Conservation (phyloP, 2,113 vertebrate genomes). For the Taxidea taxus region DNA sequence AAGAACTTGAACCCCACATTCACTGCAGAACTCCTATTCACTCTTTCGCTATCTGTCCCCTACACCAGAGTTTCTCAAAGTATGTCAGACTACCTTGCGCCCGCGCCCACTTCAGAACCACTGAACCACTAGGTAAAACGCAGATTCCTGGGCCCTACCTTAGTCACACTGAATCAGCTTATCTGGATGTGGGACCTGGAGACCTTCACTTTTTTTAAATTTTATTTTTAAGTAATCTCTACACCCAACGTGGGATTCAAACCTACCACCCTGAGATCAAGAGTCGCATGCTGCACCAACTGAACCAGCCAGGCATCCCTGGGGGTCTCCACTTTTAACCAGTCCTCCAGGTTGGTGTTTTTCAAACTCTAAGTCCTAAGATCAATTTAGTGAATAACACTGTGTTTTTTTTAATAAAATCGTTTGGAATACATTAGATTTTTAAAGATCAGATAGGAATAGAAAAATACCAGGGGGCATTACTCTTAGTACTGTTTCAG, state of each 20-base stretch:
- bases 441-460: background rate
- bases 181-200: background rate
- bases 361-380: slow-evolving; percentile 5
- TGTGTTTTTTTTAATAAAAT: background rate
- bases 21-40: background rate
- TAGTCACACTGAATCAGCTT: background rate
- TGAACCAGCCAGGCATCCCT: background rate
- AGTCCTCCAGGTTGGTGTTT: background rate
- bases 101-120: background rate
- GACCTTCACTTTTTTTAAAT: background rate
- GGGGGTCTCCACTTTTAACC: background rate
- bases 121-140: background rate
- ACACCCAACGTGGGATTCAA: background rate
- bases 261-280: background rate
- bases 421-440: background rate
- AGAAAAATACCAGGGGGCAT: slow-evolving; percentile 33
- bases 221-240: background rate
- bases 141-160: background rate
- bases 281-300: background rate
- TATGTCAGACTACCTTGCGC: background rate
- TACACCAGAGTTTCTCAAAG: background rate
- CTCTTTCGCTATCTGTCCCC: background rate
- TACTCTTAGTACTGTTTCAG: background rate
- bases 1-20: background rate
- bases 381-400: background rate